Evolutionary conservation across 2,113 vertebrate species (phyloP).

Genomic region (Corvus cornix): DNA sequence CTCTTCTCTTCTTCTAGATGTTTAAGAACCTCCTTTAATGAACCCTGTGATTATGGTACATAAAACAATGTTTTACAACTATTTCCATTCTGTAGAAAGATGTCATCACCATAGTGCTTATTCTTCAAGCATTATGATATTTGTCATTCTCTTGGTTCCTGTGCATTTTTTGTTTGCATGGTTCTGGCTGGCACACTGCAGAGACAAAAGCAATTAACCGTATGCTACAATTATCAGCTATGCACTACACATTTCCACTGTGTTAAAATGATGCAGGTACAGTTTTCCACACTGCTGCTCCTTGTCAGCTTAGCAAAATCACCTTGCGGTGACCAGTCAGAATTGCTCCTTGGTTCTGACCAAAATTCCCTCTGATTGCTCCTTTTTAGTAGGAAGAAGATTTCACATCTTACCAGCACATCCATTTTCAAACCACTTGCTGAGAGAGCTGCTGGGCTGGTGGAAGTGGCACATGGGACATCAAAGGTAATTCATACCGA

Average conservation of each 20-base stretch:
- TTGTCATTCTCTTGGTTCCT: not conserved
- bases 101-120: not conserved
- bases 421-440: not conserved
- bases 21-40: slow-evolving; percentile 79
- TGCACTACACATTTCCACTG: not conserved
- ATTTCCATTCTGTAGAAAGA: not conserved
- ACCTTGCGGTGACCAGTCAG: not conserved
- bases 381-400: not conserved
- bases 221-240: not conserved
- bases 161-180: not conserved
- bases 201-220: not conserved
- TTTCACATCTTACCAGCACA: not conserved
- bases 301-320: not conserved
- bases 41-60: slow-evolving; percentile 69
- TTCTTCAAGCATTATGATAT: not conserved
- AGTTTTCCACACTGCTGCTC: not conserved
- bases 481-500: not conserved
- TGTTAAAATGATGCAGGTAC: not conserved
- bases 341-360: not conserved
- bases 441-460: not conserved
- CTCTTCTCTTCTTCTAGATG: slow-evolving; percentile 79
- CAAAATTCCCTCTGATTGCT: not conserved
- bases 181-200: not conserved
- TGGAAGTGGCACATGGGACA: not conserved
- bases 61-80: not conserved